A percentile compares a stretch with the other conserved stretches of the same genome.
Evolutionary conservation across 2,888 invertebrate genomes (phyloP).

Genomic region (Hypomecis punctinalis): DNA sequence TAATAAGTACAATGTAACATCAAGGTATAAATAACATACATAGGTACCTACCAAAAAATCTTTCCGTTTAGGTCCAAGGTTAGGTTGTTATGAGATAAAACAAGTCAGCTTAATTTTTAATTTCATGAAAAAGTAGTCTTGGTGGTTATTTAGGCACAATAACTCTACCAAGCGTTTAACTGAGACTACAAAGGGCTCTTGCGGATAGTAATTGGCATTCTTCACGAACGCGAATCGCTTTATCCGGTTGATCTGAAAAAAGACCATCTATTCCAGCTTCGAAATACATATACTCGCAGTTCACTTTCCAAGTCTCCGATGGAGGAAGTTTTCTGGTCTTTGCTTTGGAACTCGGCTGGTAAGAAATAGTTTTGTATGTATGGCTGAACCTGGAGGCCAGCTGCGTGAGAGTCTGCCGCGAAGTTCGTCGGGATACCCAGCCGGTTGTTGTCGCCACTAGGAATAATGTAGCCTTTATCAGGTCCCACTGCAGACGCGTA

Average conservation of each 20-base stretch:
- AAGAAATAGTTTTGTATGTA: constrained; percentile 74
- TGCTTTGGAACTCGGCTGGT: constrained; percentile 65
- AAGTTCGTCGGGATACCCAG: constrained; percentile 65
- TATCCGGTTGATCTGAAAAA: constrained; percentile 77
- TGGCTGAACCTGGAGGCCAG: constrained; percentile 71
- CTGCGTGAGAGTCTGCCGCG: constrained; percentile 68
- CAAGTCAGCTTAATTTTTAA: too few species aligned
- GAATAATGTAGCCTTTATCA: constrained; percentile 73
- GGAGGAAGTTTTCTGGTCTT: constrained; percentile 47
- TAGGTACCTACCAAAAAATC: too few species aligned
- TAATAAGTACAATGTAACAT: too few species aligned
- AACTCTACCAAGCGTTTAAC: too few species aligned
- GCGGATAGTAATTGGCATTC: constrained; percentile 18
- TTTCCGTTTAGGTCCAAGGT: too few species aligned
- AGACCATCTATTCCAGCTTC: constrained; percentile 74
- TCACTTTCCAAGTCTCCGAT: constrained; percentile 68
- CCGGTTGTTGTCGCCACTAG: constrained; percentile 60
- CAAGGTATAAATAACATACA: too few species aligned
- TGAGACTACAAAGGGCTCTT: neutral
- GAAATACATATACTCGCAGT: constrained; percentile 65
- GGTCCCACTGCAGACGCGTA: constrained; percentile 77
- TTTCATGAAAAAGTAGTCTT: too few species aligned
- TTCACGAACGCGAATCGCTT: constrained; percentile 55
- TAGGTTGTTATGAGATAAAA: too few species aligned
- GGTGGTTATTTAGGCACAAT: too few species aligned